A percentile compares a stretch with the other conserved stretches of the same genome.
Evolutionary conservation across 2,113 vertebrate species (phyloP).

Genomic region (Ceratotherium simum): DNA sequence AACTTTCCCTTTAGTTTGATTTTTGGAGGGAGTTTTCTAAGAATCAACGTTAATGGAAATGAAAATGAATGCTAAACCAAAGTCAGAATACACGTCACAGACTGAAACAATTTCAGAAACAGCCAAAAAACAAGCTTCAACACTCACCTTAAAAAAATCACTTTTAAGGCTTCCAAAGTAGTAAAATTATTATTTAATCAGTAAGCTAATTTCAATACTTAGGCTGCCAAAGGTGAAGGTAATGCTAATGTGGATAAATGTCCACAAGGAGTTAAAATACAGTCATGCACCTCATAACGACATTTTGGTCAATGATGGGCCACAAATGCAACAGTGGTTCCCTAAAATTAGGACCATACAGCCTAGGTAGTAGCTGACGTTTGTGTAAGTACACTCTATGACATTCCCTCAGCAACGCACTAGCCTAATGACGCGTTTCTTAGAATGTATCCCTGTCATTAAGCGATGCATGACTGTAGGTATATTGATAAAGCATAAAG

Average conservation of each 20-base stretch:
- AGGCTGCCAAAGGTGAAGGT: background rate
- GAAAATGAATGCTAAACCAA: slow-evolving; percentile 36
- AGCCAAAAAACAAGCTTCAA: background rate
- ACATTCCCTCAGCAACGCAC: too few species aligned
- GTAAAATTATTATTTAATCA: slow-evolving; percentile 23
- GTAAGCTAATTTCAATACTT: background rate
- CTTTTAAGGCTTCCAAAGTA: background rate
- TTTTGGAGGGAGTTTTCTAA: slow-evolving; percentile 19
- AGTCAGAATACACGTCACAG: background rate
- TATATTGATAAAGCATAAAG: background rate
- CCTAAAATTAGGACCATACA: too few species aligned
- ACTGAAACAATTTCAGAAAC: slow-evolving; percentile 2
- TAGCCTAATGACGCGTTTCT: too few species aligned
- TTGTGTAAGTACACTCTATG: too few species aligned
- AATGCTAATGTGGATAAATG: background rate
- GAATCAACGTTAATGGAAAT: slow-evolving; percentile 42
- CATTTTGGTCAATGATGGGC: too few species aligned
- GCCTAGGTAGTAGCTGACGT: too few species aligned
- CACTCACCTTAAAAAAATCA: background rate
- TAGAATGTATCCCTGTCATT: too few species aligned
- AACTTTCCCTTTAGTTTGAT: background rate
- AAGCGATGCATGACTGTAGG: background rate
- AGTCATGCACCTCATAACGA: too few species aligned
- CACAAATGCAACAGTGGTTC: too few species aligned
- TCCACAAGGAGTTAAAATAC: background rate